phyloP scores from a whole-genome alignment of 2,113 vertebrate species.

The Pseudois nayaur region DNA sequence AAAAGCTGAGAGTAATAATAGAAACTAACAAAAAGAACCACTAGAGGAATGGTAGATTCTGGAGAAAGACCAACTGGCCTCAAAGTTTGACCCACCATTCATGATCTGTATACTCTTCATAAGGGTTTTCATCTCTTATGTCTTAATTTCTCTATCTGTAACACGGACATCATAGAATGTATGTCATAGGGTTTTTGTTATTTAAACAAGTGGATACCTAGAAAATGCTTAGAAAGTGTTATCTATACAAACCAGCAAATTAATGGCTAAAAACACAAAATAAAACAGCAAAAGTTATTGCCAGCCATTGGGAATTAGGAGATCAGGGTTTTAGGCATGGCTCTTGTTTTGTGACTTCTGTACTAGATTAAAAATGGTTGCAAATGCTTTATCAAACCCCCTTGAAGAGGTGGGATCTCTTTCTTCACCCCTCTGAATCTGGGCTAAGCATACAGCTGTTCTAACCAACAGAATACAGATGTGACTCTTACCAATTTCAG shows the following conservation, averaged over 20 bases:
- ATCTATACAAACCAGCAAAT: neutral
- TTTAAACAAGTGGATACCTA: neutral
- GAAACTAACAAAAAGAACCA: neutral
- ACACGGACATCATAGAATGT: neutral
- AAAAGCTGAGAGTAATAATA: neutral
- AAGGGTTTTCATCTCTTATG: neutral
- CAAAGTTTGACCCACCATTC: neutral
- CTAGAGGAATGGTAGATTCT: neutral
- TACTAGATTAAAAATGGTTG: neutral
- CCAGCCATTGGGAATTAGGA: neutral
- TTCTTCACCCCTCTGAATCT: neutral
- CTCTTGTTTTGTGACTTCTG: neutral
- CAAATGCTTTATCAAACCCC: neutral
- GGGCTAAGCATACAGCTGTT: neutral
- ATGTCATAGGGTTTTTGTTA: neutral
- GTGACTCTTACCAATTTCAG: neutral
- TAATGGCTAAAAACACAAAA: neutral
- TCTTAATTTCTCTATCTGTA: neutral
- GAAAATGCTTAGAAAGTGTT: neutral
- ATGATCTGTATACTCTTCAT: neutral
- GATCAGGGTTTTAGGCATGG: neutral
- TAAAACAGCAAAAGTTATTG: neutral
- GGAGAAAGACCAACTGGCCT: neutral
- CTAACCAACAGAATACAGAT: neutral
- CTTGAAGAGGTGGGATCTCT: neutral